Evolutionary conservation across 2,888 invertebrate genomes (phyloP).

Genomic region (Ophioninae sp.): DNA sequence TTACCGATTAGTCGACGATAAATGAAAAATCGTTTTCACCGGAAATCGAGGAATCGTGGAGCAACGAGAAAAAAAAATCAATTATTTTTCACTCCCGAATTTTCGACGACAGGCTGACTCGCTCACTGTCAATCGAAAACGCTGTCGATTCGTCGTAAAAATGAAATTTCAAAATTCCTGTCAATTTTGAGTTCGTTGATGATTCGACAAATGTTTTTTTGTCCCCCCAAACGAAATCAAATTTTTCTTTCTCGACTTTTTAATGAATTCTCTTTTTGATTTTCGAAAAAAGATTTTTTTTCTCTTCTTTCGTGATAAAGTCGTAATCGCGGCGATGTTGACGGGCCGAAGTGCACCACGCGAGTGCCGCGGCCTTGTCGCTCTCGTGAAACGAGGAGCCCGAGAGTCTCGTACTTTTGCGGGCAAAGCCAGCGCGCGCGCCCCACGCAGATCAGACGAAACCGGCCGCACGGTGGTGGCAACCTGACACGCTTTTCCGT

Average conservation of each 20-base stretch:
- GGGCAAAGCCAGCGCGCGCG: constrained; percentile 57
- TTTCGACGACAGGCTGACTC: background rate
- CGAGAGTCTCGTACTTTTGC: constrained; percentile 42
- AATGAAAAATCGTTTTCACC: background rate
- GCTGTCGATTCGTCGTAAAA: background rate
- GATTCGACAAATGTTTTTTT: background rate
- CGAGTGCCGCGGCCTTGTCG: constrained; percentile 74
- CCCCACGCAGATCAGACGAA: constrained; percentile 56
- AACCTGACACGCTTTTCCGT: constrained; percentile 50
- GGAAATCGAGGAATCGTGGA: background rate
- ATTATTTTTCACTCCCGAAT: background rate
- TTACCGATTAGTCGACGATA: background rate
- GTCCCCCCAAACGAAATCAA: background rate
- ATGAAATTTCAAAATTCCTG: constrained; percentile 8
- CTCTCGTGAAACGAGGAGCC: constrained; percentile 42
- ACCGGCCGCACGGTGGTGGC: constrained; percentile 39
- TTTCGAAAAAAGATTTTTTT: background rate
- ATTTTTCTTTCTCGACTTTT: background rate
- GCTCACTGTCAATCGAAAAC: background rate
- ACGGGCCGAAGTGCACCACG: constrained; percentile 78
- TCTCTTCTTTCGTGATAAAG: constrained; percentile 1
- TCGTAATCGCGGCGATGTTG: constrained; percentile 70
- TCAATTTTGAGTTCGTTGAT: background rate
- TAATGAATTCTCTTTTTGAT: background rate
- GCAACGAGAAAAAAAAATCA: background rate